Conservation (phyloP, 2,113 vertebrate genomes). For the Phycodurus eques region DNA sequence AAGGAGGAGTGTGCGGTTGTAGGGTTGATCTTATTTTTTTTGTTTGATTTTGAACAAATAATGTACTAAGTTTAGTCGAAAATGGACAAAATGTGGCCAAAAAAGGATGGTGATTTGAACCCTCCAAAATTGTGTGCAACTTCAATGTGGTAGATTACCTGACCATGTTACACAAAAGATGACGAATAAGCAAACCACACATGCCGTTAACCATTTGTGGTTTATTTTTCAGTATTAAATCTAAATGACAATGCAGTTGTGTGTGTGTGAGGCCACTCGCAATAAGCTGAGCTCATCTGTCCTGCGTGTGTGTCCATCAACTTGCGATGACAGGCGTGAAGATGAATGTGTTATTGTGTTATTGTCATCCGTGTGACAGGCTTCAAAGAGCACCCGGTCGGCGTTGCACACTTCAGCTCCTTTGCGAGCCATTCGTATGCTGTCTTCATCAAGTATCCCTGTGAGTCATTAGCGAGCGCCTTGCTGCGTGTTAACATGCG, state of each 20-base stretch:
- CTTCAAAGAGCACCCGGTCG: neutral
- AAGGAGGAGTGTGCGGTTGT: neutral
- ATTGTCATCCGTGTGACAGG: slow-evolving; percentile 1
- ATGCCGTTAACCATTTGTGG: neutral
- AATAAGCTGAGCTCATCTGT: neutral
- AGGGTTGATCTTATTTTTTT: neutral
- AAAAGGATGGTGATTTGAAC: neutral
- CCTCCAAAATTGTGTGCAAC: neutral
- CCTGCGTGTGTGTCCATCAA: neutral
- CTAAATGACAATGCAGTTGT: neutral
- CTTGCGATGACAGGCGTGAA: neutral
- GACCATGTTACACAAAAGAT: neutral
- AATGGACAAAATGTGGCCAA: no score
- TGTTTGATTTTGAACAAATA: neutral
- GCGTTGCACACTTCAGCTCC: slow-evolving; percentile 2
- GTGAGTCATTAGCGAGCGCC: neutral
- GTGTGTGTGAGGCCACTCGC: neutral
- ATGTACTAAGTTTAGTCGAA: no score
- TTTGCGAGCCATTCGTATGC: neutral
- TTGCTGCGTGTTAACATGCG: neutral
- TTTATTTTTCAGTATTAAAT: neutral
- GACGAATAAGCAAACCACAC: neutral
- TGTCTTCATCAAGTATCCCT: neutral
- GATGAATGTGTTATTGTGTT: slow-evolving; percentile 5
- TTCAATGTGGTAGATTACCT: neutral